phyloP scores from a whole-genome alignment of 1,140 invertebrate species.

The fruit fly (Drosophila melanogaster) region Release_6_plus_ISO1_MT NT_037436.4:18095001-18095500 shows the following conservation, averaged over 20 bases:
- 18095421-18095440: neutral
- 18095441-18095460: neutral
- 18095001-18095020: conserved; percentile 9
- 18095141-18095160: conserved; percentile 53
- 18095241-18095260: conserved; percentile 15
- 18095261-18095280: conserved; percentile 46
- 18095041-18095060: conserved; percentile 21
- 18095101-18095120: conserved; percentile 55
- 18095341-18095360: conserved; percentile 79
- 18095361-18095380: conserved; percentile 46
- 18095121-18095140: conserved; percentile 21
- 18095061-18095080: conserved; percentile 37
- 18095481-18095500: neutral
- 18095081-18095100: conserved; percentile 48
- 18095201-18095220: conserved; percentile 16
- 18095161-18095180: conserved; percentile 38
- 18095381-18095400: conserved; percentile 19
- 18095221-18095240: conserved; percentile 34
- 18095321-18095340: conserved; percentile 76
- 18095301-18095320: conserved; percentile 62
- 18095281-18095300: conserved; percentile 78
- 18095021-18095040: neutral
- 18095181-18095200: conserved; percentile 20
- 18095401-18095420: neutral
- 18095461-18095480: neutral